Conservation (phyloP, 2,113 vertebrate species). For the Anolis sagrei region DNA sequence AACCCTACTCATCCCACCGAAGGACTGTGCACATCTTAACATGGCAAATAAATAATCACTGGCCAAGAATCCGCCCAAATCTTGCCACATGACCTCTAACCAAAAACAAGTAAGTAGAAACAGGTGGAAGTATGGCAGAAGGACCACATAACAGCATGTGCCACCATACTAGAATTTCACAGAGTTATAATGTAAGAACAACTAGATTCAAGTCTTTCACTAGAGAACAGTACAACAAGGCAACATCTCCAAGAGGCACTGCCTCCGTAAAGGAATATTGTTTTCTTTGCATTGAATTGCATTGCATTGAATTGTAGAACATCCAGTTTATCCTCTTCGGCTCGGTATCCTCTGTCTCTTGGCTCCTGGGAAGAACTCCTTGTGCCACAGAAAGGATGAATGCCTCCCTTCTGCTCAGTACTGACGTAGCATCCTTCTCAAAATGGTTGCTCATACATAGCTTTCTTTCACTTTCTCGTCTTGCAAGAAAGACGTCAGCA, state of each 20-base stretch:
- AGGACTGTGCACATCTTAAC: conserved; percentile 39
- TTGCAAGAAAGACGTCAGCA: conserved; percentile 76
- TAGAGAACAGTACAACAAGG: conserved; percentile 76
- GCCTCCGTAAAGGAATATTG: conserved; percentile 81
- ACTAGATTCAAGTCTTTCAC: conserved; percentile 88
- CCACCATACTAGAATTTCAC: conserved; percentile 78
- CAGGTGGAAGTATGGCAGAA: conserved; percentile 63
- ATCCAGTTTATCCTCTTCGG: conserved; percentile 75
- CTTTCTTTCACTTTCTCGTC: conserved; percentile 87
- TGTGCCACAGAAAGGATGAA: conserved; percentile 58
- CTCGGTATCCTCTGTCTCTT: conserved; percentile 56
- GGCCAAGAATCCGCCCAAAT: conserved; percentile 69
- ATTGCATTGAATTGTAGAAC: conserved; percentile 91
- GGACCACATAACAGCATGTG: conserved; percentile 70
- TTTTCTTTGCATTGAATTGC: conserved; percentile 92
- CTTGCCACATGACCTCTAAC: conserved; percentile 66
- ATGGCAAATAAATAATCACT: conserved; percentile 76
- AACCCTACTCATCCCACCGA: conserved; percentile 53
- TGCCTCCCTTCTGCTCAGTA: conserved; percentile 50
- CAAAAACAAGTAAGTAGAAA: conserved; percentile 66
- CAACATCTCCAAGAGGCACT: conserved; percentile 78
- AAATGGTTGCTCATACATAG: conserved; percentile 83
- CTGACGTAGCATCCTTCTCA: conserved; percentile 33
- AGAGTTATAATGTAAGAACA: conserved; percentile 75
- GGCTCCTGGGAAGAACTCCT: conserved; percentile 62